A percentile compares a stretch with the other conserved stretches of the same genome.
These are phyloP conservation scores for Notolepis coatsorum DNA, from an alignment of 2,797 vertebrate species.

Conservation along the genomic window DNA sequence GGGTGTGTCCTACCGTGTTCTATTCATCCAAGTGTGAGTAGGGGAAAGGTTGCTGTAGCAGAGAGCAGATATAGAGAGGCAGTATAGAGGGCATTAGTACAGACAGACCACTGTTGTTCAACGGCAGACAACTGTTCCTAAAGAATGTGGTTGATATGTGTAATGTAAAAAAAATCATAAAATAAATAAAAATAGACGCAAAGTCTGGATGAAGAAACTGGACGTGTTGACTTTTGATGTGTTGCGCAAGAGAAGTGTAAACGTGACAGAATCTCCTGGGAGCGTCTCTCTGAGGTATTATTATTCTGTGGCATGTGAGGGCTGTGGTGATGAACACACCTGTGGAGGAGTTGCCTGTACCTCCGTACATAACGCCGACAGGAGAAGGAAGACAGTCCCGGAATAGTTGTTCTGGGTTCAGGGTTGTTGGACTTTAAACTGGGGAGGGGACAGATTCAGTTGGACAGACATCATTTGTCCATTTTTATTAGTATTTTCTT, in stretches of 20 bases:
- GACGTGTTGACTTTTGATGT: background rate
- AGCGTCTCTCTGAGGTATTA: slow-evolving; percentile 13
- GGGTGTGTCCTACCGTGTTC: slow-evolving; percentile 59
- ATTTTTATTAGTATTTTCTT: too few species aligned
- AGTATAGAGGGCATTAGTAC: slow-evolving; percentile 62
- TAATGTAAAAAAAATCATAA: background rate
- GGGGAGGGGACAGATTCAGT: too few species aligned
- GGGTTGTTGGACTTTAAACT: too few species aligned
- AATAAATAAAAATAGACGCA: slow-evolving; percentile 21
- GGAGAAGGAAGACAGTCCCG: background rate
- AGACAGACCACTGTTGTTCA: slow-evolving; percentile 21
- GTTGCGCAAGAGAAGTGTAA: background rate
- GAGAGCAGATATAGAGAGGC: slow-evolving; percentile 24
- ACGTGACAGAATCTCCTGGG: slow-evolving; percentile 7
- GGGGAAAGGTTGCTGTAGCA: slow-evolving; percentile 5
- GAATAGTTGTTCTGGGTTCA: too few species aligned
- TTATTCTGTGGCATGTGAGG: background rate
- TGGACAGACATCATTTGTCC: too few species aligned
- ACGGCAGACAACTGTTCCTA: background rate
- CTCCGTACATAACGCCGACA: background rate
- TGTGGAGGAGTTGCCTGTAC: background rate
- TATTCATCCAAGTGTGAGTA: slow-evolving; percentile 26
- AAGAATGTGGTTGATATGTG: slow-evolving; percentile 6
- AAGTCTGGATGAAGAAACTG: slow-evolving; percentile 17
- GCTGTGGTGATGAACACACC: background rate